Evolutionary conservation across 2,888 invertebrate genomes (phyloP).

Genomic region (Cordilura impudica): DNA sequence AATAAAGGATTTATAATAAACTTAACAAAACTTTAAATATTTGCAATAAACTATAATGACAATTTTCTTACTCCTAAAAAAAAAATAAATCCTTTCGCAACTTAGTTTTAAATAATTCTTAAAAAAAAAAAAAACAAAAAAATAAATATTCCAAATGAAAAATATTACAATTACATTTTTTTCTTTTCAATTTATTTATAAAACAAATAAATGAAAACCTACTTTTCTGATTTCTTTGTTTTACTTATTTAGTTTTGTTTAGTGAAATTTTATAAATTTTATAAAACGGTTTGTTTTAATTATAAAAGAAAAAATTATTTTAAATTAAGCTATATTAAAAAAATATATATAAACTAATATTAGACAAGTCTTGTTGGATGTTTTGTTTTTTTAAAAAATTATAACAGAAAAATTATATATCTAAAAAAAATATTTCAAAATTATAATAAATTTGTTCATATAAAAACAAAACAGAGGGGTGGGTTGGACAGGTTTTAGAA

Average conservation of each 20-base stretch:
- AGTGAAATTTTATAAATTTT: conserved; percentile 21
- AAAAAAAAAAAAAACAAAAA: background rate
- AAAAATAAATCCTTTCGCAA: background rate
- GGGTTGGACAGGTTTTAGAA: conserved; percentile 7
- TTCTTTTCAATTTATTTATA: conserved; percentile 53
- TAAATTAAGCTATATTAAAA: conserved; percentile 40
- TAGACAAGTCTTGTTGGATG: conserved; percentile 46
- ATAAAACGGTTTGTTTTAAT: background rate
- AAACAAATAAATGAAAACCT: conserved; percentile 56
- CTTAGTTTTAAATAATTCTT: background rate
- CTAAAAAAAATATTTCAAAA: conserved; percentile 6
- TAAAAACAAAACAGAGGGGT: background rate
- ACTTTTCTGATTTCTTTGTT: background rate
- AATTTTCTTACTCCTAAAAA: background rate
- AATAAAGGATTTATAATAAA: too few species aligned
- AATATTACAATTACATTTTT: background rate
- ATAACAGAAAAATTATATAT: conserved; percentile 1
- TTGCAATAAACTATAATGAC: background rate
- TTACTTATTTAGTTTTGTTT: conserved; percentile 41
- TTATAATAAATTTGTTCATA: conserved; percentile 12
- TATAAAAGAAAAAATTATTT: background rate
- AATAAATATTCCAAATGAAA: background rate
- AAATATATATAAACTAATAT: conserved; percentile 15
- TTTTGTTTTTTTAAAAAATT: conserved; percentile 16
- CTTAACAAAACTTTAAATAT: too few species aligned